A percentile compares a stretch with the other conserved stretches of the same genome.
These are phyloP conservation scores for Tautogolabrus adspersus DNA, from an alignment of 2,113 vertebrate species.

Conservation along the genomic window DNA sequence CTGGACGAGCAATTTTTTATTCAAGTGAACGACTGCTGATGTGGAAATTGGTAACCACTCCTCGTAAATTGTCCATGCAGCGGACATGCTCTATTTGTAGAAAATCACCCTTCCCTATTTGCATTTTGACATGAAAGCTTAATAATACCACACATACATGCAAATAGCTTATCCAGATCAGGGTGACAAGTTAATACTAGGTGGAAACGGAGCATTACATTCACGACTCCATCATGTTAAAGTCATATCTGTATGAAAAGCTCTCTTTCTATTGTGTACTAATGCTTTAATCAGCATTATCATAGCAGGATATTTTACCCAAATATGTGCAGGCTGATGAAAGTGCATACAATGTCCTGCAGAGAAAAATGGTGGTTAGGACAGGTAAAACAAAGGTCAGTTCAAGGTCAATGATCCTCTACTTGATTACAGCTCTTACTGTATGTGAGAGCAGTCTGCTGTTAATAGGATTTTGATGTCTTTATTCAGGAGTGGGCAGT, in stretches of 20 bases:
- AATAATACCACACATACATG: not conserved
- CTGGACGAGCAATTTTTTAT: not conserved
- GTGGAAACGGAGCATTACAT: not conserved
- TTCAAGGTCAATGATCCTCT: constrained; percentile 39
- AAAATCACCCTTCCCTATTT: not conserved
- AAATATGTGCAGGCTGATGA: constrained; percentile 3
- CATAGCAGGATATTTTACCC: not conserved
- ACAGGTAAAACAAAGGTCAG: constrained; percentile 7
- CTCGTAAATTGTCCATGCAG: not conserved
- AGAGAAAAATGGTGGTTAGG: not conserved
- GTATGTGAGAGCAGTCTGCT: constrained; percentile 17
- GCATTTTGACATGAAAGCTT: too few species aligned
- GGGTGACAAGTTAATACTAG: not conserved
- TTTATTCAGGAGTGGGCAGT: constrained; percentile 22
- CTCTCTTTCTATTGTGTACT: not conserved
- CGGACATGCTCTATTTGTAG: not conserved
- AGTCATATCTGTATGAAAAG: not conserved
- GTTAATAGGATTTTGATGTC: constrained; percentile 45
- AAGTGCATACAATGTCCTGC: not conserved
- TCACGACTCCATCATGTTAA: not conserved
- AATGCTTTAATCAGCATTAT: not conserved
- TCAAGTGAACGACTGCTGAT: not conserved
- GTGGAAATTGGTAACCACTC: not conserved
- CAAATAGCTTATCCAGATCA: not conserved
- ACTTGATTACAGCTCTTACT: constrained; percentile 16